These are phyloP conservation scores for Gallinago solitaria DNA, from an alignment of 2,797 vertebrate species.

Conservation along the genomic window DNA sequence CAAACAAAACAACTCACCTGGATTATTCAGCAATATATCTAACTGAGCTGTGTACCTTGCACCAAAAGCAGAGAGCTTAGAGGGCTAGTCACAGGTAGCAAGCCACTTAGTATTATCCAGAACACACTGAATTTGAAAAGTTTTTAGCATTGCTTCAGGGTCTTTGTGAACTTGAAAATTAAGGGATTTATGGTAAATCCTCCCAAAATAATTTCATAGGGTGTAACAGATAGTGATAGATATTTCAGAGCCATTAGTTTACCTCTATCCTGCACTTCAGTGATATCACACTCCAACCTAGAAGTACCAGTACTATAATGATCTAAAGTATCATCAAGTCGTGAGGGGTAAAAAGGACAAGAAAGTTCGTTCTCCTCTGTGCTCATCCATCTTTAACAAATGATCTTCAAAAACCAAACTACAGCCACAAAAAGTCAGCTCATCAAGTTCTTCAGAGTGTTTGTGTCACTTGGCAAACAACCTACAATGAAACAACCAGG, in stretches of 20 bases:
- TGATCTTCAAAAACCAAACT: not conserved
- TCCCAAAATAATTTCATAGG: slow-evolving; percentile 9
- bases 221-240: not conserved
- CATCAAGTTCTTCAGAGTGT: not conserved
- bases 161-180: not conserved
- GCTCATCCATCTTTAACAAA: not conserved
- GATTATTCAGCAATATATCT: not conserved
- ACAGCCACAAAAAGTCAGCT: not conserved
- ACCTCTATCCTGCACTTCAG: not conserved
- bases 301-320: not conserved
- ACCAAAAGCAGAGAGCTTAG: not conserved
- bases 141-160: not conserved
- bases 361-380: not conserved
- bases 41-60: not conserved
- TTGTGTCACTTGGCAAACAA: not conserved
- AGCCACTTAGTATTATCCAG: not conserved
- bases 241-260: not conserved
- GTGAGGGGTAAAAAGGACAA: not conserved
- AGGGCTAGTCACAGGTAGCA: not conserved
- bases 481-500: accelerated
- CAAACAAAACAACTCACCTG: not conserved
- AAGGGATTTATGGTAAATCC: not conserved
- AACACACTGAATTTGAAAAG: slow-evolving; percentile 4
- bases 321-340: not conserved
- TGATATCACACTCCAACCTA: not conserved